Percentiles rank a stretch among this genome's conserved stretches.
Evolutionary conservation across 2,888 invertebrate genomes (phyloP).

Genomic region (Heliconius sara): DNA sequence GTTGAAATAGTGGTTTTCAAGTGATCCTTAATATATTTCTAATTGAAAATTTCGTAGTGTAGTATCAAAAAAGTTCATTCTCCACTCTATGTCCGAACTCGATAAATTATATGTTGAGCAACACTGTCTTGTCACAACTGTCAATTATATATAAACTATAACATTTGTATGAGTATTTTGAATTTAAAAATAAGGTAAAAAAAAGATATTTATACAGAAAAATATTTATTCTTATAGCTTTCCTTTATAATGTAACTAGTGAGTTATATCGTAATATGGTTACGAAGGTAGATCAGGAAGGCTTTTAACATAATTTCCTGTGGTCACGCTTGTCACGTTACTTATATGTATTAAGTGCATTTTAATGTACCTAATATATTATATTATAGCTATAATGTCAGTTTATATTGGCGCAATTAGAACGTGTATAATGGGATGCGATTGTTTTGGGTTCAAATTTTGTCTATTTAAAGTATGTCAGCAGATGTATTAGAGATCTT

Average conservation of each 20-base stretch:
- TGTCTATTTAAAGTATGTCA: neutral
- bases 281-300: conserved; percentile 30
- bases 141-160: too few species aligned
- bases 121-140: too few species aligned
- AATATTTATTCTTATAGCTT: neutral
- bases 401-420: neutral
- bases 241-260: conserved; percentile 18
- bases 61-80: too few species aligned
- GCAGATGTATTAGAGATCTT: neutral
- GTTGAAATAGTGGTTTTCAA: too few species aligned
- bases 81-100: too few species aligned
- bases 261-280: conserved; percentile 9
- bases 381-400: neutral
- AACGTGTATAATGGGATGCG: too few species aligned
- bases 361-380: conserved; percentile 20
- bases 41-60: too few species aligned
- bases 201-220: neutral
- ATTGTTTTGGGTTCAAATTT: neutral
- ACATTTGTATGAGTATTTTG: neutral
- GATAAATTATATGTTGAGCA: too few species aligned
- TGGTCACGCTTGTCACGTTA: conserved; percentile 28
- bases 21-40: neutral
- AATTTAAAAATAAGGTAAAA: neutral
- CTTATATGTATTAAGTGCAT: conserved; percentile 12
- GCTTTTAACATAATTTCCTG: conserved; percentile 31